Base-by-base conservation (phyloP, 2,113 vertebrate species). In the Gorsachius goisagi region DNA sequence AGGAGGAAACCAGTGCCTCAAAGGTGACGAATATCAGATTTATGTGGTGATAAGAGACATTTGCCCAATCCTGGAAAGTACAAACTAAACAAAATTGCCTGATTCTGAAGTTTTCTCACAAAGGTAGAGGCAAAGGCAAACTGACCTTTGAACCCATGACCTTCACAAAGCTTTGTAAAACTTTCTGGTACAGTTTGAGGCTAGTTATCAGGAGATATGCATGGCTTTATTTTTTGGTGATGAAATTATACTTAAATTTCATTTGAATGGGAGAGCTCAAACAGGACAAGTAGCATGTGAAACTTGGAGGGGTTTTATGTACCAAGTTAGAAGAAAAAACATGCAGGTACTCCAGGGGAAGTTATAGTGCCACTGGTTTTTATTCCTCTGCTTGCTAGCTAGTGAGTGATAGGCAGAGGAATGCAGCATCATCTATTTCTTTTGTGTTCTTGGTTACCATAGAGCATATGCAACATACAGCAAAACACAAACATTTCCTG, bases 391-490 rank as follows among this genome's bases (percentile, higher is more conserved):
- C 88, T 92, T 87, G 58, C 76, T 82, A 82, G 69, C 53, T 73
- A 35, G 81, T 91, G 96, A 96, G 55, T 58, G 86, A 94, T 92
- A 79, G 95, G 85, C 67, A 83, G 55, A 77, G 90, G 89, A 96
- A 83, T 89, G 93, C 93, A 95, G 89, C 91, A 90, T 93, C 95
- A 96, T 97, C 95, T 91, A 69, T 97, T 96, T 96, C 96, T 96
- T 96, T 96, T 94, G 86, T 94, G 95, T 28, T 95, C 63, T 77
- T 93, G 74, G 90, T 94, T 96, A 88, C 95, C 84, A 89, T 89
- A 94, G 66, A 95, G 94, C 90, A 80, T 93, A 89, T 88, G 80
- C 81, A 91, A 95, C 59, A 58, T 79, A 75, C 84, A 89, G 78
- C 91, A 95, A 95, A 96, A 89, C 80, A 95, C 89, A 95, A 96